phyloP scores from a whole-genome alignment of 1,140 invertebrate genomes.

The Cyphomyrmex costatus region DNA sequence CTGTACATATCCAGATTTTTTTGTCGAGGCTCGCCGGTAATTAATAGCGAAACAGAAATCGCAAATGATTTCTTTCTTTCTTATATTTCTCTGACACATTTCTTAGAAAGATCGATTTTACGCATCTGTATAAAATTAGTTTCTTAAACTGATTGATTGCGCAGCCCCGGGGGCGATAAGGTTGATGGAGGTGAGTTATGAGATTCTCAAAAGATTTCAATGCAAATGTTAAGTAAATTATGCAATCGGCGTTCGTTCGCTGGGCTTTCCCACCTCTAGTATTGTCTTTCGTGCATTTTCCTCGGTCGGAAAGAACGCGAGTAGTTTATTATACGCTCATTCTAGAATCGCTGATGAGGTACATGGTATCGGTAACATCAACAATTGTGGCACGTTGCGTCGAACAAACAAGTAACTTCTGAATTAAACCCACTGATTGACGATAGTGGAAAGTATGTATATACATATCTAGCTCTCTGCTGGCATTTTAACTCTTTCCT shows the following conservation, averaged over 20 bases:
- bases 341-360: neutral
- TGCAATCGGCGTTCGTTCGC: neutral
- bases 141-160: constrained; percentile 4
- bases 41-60: constrained; percentile 25
- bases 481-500: too few relatives aligned
- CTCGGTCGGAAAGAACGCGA: neutral
- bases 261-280: constrained; percentile 13
- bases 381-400: constrained; percentile 23
- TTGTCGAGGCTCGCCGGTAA: neutral
- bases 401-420: constrained; percentile 22
- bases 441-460: constrained; percentile 14
- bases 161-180: neutral
- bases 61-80: neutral
- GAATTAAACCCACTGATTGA: constrained; percentile 32
- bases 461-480: neutral
- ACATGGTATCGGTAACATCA: constrained; percentile 37
- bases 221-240: constrained; percentile 37
- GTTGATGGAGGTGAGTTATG: neutral
- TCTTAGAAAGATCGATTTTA: constrained; percentile 22
- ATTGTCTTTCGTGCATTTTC: constrained; percentile 17
- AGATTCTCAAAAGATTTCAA: constrained; percentile 7
- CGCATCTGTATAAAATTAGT: neutral
- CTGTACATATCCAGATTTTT: neutral
- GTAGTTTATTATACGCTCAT: neutral
- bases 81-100: neutral